phyloP scores from a whole-genome alignment of 2,113 vertebrate genomes.

The Trachemys scripta region DNA sequence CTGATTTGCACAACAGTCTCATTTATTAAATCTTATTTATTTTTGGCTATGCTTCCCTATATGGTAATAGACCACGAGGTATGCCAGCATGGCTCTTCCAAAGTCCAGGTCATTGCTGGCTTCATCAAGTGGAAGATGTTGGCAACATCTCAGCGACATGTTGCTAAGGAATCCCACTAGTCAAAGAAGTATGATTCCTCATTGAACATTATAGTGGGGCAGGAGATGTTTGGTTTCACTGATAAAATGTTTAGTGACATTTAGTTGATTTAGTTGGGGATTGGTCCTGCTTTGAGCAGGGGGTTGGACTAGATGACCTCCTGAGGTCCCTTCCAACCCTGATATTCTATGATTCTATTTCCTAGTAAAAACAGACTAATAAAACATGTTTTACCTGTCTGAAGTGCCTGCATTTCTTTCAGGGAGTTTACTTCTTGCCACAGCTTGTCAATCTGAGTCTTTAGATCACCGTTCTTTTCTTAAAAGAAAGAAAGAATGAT shows the following conservation, averaged over 20 bases:
- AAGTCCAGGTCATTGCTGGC: background rate
- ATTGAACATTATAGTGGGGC: background rate
- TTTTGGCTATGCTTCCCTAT: background rate
- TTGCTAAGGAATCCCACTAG: background rate
- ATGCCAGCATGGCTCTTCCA: background rate
- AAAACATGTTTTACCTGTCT: constrained; percentile 87
- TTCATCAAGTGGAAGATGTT: background rate
- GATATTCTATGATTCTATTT: background rate
- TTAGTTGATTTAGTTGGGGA: no score
- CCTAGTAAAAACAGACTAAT: background rate
- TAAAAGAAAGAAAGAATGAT: background rate
- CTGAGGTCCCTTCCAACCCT: no score
- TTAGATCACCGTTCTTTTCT: constrained; percentile 89
- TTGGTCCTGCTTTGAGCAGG: no score
- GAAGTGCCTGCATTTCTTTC: constrained; percentile 96
- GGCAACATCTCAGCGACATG: background rate
- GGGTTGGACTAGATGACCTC: no score
- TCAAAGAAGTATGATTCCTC: background rate
- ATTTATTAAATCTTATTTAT: constrained; percentile 22
- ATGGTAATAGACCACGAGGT: background rate
- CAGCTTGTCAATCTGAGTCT: constrained; percentile 90
- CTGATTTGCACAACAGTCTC: background rate
- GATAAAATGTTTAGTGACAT: background rate
- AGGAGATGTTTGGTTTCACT: background rate
- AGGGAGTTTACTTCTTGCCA: constrained; percentile 97